Percentiles rank a stretch among this genome's conserved stretches.
These are phyloP conservation scores for Drosophila oshimai DNA, from an alignment of 1,140 invertebrate genomes.

Conservation along the genomic window DNA sequence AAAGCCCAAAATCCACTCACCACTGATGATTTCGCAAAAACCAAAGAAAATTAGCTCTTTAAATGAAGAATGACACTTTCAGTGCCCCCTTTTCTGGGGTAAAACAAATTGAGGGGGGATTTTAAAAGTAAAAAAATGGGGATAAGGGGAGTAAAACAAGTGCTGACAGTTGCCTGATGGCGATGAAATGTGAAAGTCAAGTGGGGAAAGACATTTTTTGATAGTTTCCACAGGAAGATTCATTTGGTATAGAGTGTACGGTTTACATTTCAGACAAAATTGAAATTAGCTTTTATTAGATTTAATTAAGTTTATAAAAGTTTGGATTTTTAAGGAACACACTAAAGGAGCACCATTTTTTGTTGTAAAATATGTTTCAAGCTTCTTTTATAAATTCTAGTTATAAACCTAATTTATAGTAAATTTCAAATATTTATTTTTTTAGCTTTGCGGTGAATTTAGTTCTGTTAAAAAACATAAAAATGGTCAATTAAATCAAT, in stretches of 20 bases:
- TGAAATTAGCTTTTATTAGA: neutral
- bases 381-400: too few relatives aligned
- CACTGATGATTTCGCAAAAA: constrained; percentile 38
- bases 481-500: neutral
- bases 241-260: neutral
- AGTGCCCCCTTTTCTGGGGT: constrained; percentile 11
- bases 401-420: too few relatives aligned
- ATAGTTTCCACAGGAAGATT: constrained; percentile 17
- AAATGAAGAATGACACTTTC: constrained; percentile 74
- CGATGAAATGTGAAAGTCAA: constrained; percentile 64
- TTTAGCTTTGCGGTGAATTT: too few relatives aligned
- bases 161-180: constrained; percentile 62
- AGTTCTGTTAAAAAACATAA: too few relatives aligned
- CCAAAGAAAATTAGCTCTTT: constrained; percentile 59
- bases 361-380: too few relatives aligned
- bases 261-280: neutral
- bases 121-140: constrained; percentile 2
- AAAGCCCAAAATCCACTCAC: constrained; percentile 13
- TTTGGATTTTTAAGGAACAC: neutral
- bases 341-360: too few relatives aligned
- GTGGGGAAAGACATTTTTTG: constrained; percentile 30
- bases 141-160: constrained; percentile 1
- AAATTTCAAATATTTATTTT: too few relatives aligned
- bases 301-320: too few relatives aligned
- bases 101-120: constrained; percentile 14